Evolutionary conservation across 1,140 invertebrate genomes (phyloP), one percentile per base, ranked within the genome.

Genomic region (Chironomus tepperi): DNA sequence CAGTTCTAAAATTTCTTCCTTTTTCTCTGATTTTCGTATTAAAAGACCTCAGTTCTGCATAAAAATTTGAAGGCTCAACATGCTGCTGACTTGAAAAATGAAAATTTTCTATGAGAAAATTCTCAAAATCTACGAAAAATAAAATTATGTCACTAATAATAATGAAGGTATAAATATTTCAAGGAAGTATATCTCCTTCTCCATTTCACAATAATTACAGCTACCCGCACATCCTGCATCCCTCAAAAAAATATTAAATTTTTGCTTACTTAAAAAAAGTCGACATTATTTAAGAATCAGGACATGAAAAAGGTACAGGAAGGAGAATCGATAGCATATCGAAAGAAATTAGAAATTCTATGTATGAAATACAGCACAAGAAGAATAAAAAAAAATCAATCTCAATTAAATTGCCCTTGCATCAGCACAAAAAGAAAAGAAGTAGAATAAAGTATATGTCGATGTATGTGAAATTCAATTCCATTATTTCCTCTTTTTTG

Each of bases 381-480:
- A n/a, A 47, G 43, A 47, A 9, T 12, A 15, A 57, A 15, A 57
- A 57, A 57, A 57, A 57, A 57, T 57, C 47, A 57, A 57, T 57
- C 47, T 57, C 47, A 57, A 57, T 57, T 57, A 57, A 57, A 57
- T 57, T 57, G 47, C n/a, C 24, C 47, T 15, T 57, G 47, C 8
- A 57, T 57, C 47, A 57, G 47, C 47, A 57, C 12, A 57, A 57
- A 57, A 57, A 57, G n/a, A 57, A 57, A 15, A 47, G 9, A 10
- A n/a, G 12, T 15, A n/a, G n/a, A n/a, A n/a, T n/a, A n/a, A n/a
- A n/a, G n/a, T n/a, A n/a, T n/a, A n/a, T n/a, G n/a, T n/a, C n/a
- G n/a, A 57, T 57, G 3, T 57, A 57, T 57, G 47, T 57, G n/a
- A n/a, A 57, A 57, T 57, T 57, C 47, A 57, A 57, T 57, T 57